A percentile compares a stretch with the other conserved stretches of the same genome.
Evolutionary conservation across 2,113 vertebrate genomes (phyloP).

Genomic region (Erythrolamprus reginae): DNA sequence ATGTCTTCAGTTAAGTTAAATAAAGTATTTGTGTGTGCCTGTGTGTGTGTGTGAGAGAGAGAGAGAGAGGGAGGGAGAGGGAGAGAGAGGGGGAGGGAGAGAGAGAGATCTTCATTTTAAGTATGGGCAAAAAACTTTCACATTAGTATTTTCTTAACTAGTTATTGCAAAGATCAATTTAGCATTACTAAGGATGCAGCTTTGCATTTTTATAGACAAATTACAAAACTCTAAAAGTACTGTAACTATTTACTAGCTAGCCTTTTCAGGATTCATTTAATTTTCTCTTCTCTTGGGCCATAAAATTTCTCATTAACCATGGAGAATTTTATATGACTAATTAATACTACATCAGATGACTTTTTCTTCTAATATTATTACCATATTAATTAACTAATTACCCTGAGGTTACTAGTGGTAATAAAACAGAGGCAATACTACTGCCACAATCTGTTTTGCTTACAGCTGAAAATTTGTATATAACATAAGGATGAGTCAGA

Average conservation of each 20-base stretch:
- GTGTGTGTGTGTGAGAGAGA: background rate
- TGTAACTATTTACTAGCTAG: slow-evolving; percentile 26
- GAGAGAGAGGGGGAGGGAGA: background rate
- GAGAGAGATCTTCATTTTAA: background rate
- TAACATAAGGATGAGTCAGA: background rate
- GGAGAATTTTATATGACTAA: slow-evolving; percentile 59
- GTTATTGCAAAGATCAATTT: background rate
- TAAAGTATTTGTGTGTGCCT: background rate
- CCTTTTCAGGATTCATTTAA: slow-evolving; percentile 47
- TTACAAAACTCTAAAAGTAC: slow-evolving; percentile 23
- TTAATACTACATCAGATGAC: slow-evolving; percentile 53
- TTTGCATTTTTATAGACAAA: background rate
- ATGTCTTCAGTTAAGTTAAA: slow-evolving; percentile 29
- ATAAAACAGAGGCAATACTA: slow-evolving; percentile 41
- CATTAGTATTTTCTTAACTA: slow-evolving; percentile 13
- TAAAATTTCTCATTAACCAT: slow-evolving; percentile 58
- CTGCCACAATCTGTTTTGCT: slow-evolving; percentile 14
- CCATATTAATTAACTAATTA: slow-evolving; percentile 64
- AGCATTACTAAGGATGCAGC: background rate
- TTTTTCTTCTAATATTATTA: slow-evolving; percentile 58
- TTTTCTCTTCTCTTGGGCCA: slow-evolving; percentile 47
- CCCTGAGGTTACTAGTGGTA: slow-evolving; percentile 42
- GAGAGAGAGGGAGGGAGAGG: background rate
- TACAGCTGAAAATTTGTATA: slow-evolving; percentile 2
- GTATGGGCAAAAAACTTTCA: slow-evolving; percentile 10